Evolutionary conservation across 2,797 vertebrate species (phyloP).

Genomic region (Ficedula albicollis): DNA sequence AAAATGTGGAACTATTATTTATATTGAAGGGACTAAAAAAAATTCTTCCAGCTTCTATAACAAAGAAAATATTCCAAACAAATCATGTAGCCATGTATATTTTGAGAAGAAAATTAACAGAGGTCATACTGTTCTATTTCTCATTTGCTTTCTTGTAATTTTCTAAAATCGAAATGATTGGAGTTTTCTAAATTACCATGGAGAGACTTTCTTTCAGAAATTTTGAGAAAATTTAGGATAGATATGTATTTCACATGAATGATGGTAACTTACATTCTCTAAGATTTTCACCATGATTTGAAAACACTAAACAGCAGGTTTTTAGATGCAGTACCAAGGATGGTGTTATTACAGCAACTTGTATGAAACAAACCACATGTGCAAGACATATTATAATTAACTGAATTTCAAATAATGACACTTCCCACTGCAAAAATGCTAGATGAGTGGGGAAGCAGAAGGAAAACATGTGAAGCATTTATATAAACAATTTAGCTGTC

Average conservation of each 20-base stretch:
- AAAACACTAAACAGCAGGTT: not conserved
- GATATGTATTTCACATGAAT: not conserved
- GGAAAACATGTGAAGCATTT: not conserved
- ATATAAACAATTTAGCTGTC: not conserved
- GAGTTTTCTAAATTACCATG: not conserved
- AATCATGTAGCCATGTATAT: not conserved
- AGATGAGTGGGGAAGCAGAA: not conserved
- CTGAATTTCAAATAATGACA: not conserved
- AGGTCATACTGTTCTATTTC: not conserved
- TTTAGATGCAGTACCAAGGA: not conserved
- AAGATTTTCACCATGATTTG: not conserved
- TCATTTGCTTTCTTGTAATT: not conserved
- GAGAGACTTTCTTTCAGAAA: not conserved
- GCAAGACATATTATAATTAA: not conserved
- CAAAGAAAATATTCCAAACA: not conserved
- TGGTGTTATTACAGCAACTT: not conserved
- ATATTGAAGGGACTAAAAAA: not conserved
- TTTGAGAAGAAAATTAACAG: not conserved
- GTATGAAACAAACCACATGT: not conserved
- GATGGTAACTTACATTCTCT: not conserved
- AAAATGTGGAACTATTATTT: slow-evolving; percentile 36
- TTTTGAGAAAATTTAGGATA: not conserved
- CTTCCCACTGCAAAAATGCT: not conserved
- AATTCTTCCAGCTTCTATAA: slow-evolving; percentile 26
- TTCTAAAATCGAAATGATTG: not conserved